Base-by-base conservation (phyloP, 2,797 vertebrate genomes). In the Arremon brunneinucha region DNA sequence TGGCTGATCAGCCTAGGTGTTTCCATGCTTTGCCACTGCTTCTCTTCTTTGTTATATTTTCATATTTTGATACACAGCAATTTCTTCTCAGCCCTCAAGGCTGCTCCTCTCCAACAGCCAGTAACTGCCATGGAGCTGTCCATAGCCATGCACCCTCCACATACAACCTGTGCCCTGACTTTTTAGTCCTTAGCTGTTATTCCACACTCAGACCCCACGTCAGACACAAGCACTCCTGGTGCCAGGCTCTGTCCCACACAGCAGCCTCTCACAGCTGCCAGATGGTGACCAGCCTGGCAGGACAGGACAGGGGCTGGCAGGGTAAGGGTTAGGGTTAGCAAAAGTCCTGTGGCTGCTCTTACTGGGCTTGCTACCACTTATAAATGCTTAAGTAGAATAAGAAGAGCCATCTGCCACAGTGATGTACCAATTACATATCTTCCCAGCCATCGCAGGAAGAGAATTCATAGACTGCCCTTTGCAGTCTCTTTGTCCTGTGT, bases 141-240 rank as follows among this genome's bases (percentile, higher is more conserved):
- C 21, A 23, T 4, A 76, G 37, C 20, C 16, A 4, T 28, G 59
- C 18, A n/a, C 19, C 10, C 55, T 65, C 20, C 1, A 0, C 37
- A 50, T 34, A 57, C 14, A 85, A 23, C 11, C 10, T 16, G 8
- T 28, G 27, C 20, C 43, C 15, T 1, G 6, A 30, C 7, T 74
- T 90, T 90, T 69, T 72, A 47, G 43, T 50, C n/a, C 2, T 69
- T 27, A 3, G 3, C 67, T 76, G 12, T 26, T 18, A 59, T n/a
- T 49, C 27, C 39, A 52, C 14, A 3, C 7, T 69, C 12, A 87
- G 53, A 72, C 12, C 1, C 1, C 8, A 13, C 0, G 0, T 35
- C 47, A 56, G 27, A 43, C 43, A 17, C 34, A 23, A 57, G 57
- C 23, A 52, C 0, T 3, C 8, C 53, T 26, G 5, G 2, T 63